Percentiles rank a stretch among this genome's conserved stretches.
These are phyloP conservation scores for Eretmochelys imbricata DNA, from an alignment of 2,113 vertebrate genomes.

Conservation along the genomic window DNA sequence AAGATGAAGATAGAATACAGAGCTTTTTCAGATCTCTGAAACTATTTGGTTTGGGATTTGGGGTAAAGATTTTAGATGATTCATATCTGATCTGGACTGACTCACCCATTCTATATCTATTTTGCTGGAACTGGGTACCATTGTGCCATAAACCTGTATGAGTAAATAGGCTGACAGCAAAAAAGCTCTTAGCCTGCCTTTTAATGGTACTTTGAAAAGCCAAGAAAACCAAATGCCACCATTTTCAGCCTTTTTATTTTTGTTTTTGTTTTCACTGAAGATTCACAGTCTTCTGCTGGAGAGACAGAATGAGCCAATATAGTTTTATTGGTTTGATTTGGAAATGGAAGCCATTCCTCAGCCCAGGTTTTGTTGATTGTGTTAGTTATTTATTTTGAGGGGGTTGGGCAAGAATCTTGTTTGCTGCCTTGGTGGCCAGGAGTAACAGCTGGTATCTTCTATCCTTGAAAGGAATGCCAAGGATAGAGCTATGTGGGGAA, in stretches of 20 bases:
- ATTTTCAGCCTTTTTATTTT: neutral
- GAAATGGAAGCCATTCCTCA: neutral
- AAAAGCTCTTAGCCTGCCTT: rapidly evolving
- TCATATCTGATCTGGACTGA: neutral
- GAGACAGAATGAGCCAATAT: neutral
- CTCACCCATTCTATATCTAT: neutral
- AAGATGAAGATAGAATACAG: neutral
- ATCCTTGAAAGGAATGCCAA: conserved; percentile 70
- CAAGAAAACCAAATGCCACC: neutral
- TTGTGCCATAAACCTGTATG: neutral
- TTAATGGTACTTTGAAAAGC: neutral
- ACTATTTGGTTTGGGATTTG: rapidly evolving
- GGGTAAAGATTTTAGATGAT: neutral
- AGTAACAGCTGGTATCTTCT: conserved; percentile 80
- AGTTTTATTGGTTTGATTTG: neutral
- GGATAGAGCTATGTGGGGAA: conserved; percentile 58
- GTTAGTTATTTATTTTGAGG: conserved; percentile 45
- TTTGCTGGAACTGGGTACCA: rapidly evolving
- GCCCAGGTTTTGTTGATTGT: conserved; percentile 4
- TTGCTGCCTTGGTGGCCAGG: conserved; percentile 50
- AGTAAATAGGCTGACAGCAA: neutral
- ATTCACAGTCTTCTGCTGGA: neutral
- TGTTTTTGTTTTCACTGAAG: conserved; percentile 37
- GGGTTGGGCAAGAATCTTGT: conserved; percentile 33
- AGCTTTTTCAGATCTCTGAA: neutral